Evolutionary conservation across 2,888 invertebrate species (phyloP), one percentile per base, ranked within the genome.

Genomic region (Schizaphis graminum): DNA sequence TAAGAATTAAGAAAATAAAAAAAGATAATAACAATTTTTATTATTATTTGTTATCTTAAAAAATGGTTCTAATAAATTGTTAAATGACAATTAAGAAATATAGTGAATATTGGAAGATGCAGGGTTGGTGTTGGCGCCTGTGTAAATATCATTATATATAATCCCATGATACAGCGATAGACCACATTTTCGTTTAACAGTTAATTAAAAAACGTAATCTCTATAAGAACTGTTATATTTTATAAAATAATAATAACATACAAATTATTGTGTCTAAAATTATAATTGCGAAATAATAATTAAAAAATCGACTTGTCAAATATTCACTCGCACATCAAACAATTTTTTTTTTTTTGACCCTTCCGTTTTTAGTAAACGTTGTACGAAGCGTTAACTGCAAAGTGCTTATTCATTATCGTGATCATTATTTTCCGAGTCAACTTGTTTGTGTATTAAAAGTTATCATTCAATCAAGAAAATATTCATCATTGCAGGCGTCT

Each of bases 151-250:
- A 88, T 88, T 41, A 56, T 88, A 56, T 89, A 61, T 89, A 61
- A 89, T 44, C 53, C 21, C 49, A n/a, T 89, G 77, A 77, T 57
- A 53, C 28, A 28, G 53, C 57, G 44, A 57, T 89, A 57, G 57
- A 21, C 44, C 57, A 57, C 89, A 28, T 57, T 89, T 89, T 44
- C 28, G 57, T 89, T 89, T 89, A 61, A 89, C 44, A 61, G 89
- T 89, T 89, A 89, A 89, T 89, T 89, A 61, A 89, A 89, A 89
- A 44, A 44, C 77, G 35, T 89, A 89, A 89, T 89, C 89, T 61
- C 41, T 56, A 16, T 41, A 0, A 89, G 57, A 57, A 89, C 26
- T 57, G 44, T 21, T 28, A 28, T 89, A 41, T 28, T 90, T 67
- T 13, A n/a, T 1, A 13, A 67, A 90, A 86, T 57, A 44, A 44